Base-by-base conservation (phyloP, 2,888 invertebrate species). In the Agrenia bidenticulata region DNA sequence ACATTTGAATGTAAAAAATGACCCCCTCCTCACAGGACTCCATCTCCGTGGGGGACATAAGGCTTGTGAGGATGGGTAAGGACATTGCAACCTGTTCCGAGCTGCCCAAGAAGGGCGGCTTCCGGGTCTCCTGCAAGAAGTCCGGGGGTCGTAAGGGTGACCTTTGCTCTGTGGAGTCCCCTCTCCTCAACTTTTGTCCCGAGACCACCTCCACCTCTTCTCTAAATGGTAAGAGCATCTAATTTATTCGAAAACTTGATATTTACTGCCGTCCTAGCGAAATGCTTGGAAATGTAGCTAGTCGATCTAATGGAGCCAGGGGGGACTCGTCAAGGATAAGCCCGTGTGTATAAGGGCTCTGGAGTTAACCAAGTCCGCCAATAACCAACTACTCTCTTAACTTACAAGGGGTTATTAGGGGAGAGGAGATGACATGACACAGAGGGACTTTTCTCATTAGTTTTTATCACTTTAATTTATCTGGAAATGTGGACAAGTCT, bases 11-110 rank as follows among this genome's bases (percentile, higher is more conserved):
- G 32, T 4, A 32, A 4, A 32, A 32, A 11, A n/a, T n/a, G n/a
- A n/a, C n/a, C n/a, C n/a, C n/a, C n/a, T 39, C 15, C 15, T 39
- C 39, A 39, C 45, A 72, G 72, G 72, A 72, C 41, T 65, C 72
- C 21, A 67, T 72, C 32, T 72, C 72, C 53, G 69, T 72, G 15
- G 69, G 72, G n/a, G 72, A 72, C 61, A 72, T 72, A 53, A 69
- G 72, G 1, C 54, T 72, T 51, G 67, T 69, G 39, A 56, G 54
- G 45, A 62, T 67, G 49, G 69, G 69, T 41, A 64, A 62, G 39
- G 42, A 63, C 21, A 65, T 69, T 45, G 66, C 72, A 23, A 60
- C 63, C 21, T 72, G 72, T 37, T 63, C 68, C 51, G 60, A 63
- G 26, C 64, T 64, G 1, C 63, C 65, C n/a, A 61, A 67, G 58